Percentiles rank a stretch among this genome's conserved stretches.
These are phyloP conservation scores for Amphipyra tragopoginis DNA, from an alignment of 2,888 invertebrate genomes.

Conservation along the genomic window DNA sequence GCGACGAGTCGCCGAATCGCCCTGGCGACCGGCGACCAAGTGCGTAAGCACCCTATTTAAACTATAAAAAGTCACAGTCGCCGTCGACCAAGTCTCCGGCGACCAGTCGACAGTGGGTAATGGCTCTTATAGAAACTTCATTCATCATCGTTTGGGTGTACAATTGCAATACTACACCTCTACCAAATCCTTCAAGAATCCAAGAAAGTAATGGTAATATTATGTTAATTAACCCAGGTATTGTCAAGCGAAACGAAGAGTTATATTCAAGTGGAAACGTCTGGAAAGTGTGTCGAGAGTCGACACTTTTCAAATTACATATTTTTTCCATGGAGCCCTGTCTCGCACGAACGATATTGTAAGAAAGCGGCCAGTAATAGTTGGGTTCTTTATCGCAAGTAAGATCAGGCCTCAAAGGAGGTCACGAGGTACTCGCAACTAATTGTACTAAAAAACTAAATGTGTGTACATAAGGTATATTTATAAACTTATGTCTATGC, in stretches of 20 bases:
- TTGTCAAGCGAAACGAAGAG: no score
- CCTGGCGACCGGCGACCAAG: no score
- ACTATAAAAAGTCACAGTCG: no score
- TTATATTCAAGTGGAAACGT: not conserved
- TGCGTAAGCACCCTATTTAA: no score
- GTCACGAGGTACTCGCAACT: conserved; percentile 42
- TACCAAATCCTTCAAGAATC: not conserved
- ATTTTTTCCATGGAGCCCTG: conserved; percentile 19
- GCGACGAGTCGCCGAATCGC: no score
- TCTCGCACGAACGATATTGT: conserved; percentile 38
- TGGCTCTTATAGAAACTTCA: no score
- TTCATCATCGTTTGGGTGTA: not conserved
- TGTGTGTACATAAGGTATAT: not conserved
- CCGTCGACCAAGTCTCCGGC: no score
- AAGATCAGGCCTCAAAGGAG: conserved; percentile 47
- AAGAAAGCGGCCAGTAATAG: conserved; percentile 49
- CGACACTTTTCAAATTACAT: conserved; percentile 13
- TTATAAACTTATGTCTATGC: not conserved
- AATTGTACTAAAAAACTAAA: conserved; percentile 39
- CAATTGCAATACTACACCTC: no score
- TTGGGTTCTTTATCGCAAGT: conserved; percentile 52
- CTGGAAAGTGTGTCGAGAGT: not conserved
- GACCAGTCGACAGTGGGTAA: no score
- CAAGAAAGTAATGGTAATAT: not conserved
- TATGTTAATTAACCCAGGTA: not conserved